These are phyloP conservation scores for Leguminivora glycinivorella DNA, from an alignment of 1,140 invertebrate genomes.

Conservation along the genomic window DNA sequence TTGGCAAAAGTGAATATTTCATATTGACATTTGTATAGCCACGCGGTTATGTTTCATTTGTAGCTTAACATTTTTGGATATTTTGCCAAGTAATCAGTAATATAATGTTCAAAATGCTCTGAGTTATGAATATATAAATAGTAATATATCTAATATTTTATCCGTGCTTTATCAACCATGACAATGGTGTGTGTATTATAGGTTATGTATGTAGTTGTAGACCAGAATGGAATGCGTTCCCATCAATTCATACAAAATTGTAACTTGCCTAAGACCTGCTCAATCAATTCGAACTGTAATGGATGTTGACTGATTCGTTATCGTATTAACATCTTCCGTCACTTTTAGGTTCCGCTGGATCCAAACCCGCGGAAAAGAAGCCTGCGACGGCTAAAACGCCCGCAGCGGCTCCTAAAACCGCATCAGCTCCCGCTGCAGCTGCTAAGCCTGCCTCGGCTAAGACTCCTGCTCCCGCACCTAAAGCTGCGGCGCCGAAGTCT, in stretches of 20 bases:
- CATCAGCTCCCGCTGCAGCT: constrained; percentile 43
- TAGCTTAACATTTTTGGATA: background rate
- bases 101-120: background rate
- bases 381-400: constrained; percentile 79
- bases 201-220: constrained; percentile 31
- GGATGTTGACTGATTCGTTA: background rate
- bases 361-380: constrained; percentile 83
- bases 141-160: background rate
- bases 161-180: background rate
- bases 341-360: constrained; percentile 51
- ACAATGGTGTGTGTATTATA: constrained; percentile 30
- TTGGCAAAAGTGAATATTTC: background rate
- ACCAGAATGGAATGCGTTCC: background rate
- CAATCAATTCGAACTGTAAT: background rate
- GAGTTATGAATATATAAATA: background rate
- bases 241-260: background rate
- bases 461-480: constrained; percentile 64
- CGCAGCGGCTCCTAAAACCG: constrained; percentile 67
- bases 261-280: background rate
- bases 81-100: background rate
- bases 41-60: constrained; percentile 50
- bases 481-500: constrained; percentile 60
- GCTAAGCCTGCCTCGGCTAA: constrained; percentile 66
- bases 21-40: constrained; percentile 44
- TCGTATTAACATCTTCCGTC: background rate